These are phyloP conservation scores for Phrynocephalus forsythii DNA, from an alignment of 2,797 vertebrate species.

Conservation along the genomic window DNA sequence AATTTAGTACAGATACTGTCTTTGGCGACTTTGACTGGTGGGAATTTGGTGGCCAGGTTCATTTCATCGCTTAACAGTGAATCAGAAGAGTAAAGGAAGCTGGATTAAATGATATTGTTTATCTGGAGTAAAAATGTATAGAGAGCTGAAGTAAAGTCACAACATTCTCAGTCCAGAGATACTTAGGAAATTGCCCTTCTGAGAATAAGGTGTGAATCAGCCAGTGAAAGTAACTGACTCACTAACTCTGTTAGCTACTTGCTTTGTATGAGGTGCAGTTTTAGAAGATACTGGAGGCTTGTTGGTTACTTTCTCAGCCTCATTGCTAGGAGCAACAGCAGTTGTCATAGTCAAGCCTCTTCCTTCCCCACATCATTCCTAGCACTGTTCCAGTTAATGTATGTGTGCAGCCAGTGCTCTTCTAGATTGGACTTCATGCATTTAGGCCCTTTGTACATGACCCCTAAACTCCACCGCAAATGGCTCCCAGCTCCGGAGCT, in stretches of 20 bases:
- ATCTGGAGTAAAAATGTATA: not conserved
- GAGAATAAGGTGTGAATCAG: not conserved
- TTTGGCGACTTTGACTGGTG: constrained; percentile 30
- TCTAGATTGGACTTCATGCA: not conserved
- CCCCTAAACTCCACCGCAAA: too few species aligned
- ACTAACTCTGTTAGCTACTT: not conserved
- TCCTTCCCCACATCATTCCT: not conserved
- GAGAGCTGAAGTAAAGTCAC: not conserved
- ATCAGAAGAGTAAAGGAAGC: not conserved
- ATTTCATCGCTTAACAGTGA: not conserved
- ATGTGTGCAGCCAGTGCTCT: not conserved
- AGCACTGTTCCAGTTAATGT: not conserved
- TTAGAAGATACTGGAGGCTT: not conserved
- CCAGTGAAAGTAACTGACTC: not conserved
- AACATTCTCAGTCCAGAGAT: not conserved
- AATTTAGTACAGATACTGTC: constrained; percentile 23
- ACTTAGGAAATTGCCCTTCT: not conserved
- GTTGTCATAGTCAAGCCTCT: not conserved
- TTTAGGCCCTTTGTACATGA: too few species aligned
- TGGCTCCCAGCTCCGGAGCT: too few species aligned
- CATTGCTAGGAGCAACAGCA: not conserved
- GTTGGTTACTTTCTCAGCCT: not conserved
- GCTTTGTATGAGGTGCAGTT: not conserved
- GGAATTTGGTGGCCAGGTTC: not conserved
- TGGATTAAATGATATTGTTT: not conserved